phyloP scores from a whole-genome alignment of 2,888 invertebrate species.

The Neoascia interrupta region DNA sequence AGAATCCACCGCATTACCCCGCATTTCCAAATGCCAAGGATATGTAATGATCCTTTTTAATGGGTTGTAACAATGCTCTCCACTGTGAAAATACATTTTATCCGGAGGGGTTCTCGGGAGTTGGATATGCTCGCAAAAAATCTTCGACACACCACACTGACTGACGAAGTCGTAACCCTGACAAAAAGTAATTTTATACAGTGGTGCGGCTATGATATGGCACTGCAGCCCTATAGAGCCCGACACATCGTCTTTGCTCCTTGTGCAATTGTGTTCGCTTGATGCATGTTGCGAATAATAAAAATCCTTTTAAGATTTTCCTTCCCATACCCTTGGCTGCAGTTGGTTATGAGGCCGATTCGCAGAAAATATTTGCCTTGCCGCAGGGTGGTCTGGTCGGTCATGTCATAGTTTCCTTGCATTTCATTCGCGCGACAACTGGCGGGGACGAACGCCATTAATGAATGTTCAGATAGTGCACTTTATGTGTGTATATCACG shows the following conservation, averaged over 20 bases:
- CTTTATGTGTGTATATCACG: conserved; percentile 41
- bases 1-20: conserved; percentile 56
- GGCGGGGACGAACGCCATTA: conserved; percentile 25
- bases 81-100: conserved; percentile 58
- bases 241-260: conserved; percentile 6
- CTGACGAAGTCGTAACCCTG: conserved; percentile 59
- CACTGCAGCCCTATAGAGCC: conserved; percentile 37
- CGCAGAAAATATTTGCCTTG: conserved; percentile 19
- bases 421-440: too few relatives aligned
- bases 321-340: not conserved
- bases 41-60: conserved; percentile 69
- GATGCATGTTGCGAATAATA: conserved; percentile 71
- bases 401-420: conserved; percentile 29
- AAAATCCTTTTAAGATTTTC: conserved; percentile 74
- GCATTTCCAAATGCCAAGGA: conserved; percentile 66
- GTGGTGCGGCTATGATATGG: conserved; percentile 41
- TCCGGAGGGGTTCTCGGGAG: not conserved
- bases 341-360: not conserved
- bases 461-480: conserved; percentile 40
- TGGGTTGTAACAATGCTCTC: conserved; percentile 68
- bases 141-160: conserved; percentile 1
- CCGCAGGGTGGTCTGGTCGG: conserved; percentile 26
- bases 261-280: conserved; percentile 44
- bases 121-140: not conserved
- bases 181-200: conserved; percentile 68